Percentiles rank a stretch among this genome's conserved stretches.
phyloP scores from a whole-genome alignment of 2,113 vertebrate species.

The Engraulis encrasicolus region DNA sequence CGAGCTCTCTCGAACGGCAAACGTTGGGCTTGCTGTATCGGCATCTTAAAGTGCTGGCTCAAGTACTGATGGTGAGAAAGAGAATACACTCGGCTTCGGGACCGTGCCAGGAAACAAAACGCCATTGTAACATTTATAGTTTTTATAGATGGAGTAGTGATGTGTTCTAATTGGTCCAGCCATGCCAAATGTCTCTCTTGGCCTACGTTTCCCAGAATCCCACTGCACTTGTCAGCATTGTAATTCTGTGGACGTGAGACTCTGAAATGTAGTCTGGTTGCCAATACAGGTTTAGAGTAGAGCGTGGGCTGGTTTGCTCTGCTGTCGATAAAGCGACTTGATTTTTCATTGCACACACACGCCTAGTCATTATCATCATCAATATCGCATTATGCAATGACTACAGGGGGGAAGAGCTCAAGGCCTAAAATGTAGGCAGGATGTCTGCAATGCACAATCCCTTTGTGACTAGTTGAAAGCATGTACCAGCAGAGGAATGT shows the following conservation, averaged over 20 bases:
- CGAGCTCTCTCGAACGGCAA: neutral
- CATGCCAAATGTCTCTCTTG: neutral
- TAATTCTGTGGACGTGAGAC: neutral
- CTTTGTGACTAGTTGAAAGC: neutral
- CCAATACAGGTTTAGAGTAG: neutral
- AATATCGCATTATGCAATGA: neutral
- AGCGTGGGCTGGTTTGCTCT: neutral
- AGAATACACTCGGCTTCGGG: neutral
- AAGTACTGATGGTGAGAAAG: neutral
- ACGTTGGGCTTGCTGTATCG: conserved; percentile 13
- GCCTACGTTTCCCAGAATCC: neutral
- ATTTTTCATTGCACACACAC: neutral
- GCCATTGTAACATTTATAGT: neutral
- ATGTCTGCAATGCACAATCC: neutral
- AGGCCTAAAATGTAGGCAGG: neutral
- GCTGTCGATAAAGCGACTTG: neutral
- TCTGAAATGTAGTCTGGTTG: neutral
- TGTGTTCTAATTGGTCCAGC: neutral
- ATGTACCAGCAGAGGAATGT: neutral
- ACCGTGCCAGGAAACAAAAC: neutral
- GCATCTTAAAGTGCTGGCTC: neutral
- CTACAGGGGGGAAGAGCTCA: neutral
- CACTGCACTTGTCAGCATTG: neutral
- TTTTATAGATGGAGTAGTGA: neutral
- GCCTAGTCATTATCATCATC: neutral